Percentiles rank a stretch among this genome's conserved stretches.
phyloP scores from a whole-genome alignment of 2,888 invertebrate species.

The Amphipyra berbera region DNA sequence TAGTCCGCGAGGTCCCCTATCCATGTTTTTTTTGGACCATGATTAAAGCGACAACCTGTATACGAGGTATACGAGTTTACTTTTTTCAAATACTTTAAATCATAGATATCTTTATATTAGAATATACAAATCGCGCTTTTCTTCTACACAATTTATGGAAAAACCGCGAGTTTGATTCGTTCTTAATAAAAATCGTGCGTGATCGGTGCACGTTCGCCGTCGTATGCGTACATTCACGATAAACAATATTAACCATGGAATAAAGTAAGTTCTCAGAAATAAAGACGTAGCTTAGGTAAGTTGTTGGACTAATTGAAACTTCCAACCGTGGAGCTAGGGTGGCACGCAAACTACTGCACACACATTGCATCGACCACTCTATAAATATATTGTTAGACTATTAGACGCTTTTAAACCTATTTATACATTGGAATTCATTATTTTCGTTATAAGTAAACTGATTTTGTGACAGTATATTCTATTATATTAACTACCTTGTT shows the following conservation, averaged over 20 bases:
- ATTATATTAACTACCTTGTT: too few species aligned
- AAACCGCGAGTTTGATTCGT: too few species aligned
- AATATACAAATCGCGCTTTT: too few species aligned
- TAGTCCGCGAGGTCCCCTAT: too few species aligned
- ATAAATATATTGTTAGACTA: slow-evolving; percentile 12
- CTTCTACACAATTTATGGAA: too few species aligned
- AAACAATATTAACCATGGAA: slow-evolving; percentile 38
- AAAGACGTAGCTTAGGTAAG: slow-evolving; percentile 36
- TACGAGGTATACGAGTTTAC: too few species aligned
- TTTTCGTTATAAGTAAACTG: not conserved
- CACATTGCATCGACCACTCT: slow-evolving; percentile 32
- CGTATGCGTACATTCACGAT: slow-evolving; percentile 22
- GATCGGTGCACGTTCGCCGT: not conserved
- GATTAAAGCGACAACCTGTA: too few species aligned
- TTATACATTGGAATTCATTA: not conserved
- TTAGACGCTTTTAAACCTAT: slow-evolving; percentile 2
- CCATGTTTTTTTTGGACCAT: too few species aligned
- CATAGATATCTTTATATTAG: too few species aligned
- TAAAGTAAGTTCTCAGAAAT: slow-evolving; percentile 45
- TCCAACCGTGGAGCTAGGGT: slow-evolving; percentile 19
- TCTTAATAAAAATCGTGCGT: slow-evolving; percentile 21
- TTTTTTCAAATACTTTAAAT: too few species aligned
- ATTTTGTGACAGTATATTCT: too few species aligned
- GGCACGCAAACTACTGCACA: slow-evolving; percentile 45
- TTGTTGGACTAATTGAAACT: slow-evolving; percentile 53